Evolutionary conservation across 2,113 vertebrate species (phyloP).

Genomic region (Plestiodon gilberti): DNA sequence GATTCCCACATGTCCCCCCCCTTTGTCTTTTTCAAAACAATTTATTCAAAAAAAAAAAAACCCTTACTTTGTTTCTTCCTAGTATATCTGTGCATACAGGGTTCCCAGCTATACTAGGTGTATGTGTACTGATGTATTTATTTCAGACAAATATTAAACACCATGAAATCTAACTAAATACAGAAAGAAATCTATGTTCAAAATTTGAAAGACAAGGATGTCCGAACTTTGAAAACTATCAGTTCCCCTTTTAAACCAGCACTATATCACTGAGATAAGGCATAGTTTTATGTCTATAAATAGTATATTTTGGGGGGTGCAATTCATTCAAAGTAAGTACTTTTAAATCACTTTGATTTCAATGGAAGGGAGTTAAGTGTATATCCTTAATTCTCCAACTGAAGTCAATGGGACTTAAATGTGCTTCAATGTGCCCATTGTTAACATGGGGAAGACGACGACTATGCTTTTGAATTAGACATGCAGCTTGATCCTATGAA

Average conservation of each 20-base stretch:
- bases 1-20: background rate
- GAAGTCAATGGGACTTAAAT: background rate
- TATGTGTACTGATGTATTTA: slow-evolving; percentile 5
- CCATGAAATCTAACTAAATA: background rate
- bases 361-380: background rate
- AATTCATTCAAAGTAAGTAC: background rate
- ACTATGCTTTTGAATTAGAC: background rate
- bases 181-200: background rate
- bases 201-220: slow-evolving; percentile 32
- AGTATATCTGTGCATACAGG: slow-evolving; percentile 37
- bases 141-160: slow-evolving; percentile 32
- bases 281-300: slow-evolving; percentile 55
- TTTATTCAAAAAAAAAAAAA: slow-evolving; percentile 41
- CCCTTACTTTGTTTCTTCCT: background rate
- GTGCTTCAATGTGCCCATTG: background rate
- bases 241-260: slow-evolving; percentile 55
- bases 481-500: background rate
- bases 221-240: slow-evolving; percentile 64
- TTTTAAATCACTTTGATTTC: background rate
- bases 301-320: slow-evolving; percentile 44
- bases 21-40: background rate
- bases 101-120: slow-evolving; percentile 36
- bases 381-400: background rate
- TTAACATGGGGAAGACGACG: background rate
- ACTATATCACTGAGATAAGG: slow-evolving; percentile 54